Percentiles rank a stretch among this genome's conserved stretches.
Conservation (phyloP, 2,888 invertebrate species). For the Spilarctia lutea region DNA sequence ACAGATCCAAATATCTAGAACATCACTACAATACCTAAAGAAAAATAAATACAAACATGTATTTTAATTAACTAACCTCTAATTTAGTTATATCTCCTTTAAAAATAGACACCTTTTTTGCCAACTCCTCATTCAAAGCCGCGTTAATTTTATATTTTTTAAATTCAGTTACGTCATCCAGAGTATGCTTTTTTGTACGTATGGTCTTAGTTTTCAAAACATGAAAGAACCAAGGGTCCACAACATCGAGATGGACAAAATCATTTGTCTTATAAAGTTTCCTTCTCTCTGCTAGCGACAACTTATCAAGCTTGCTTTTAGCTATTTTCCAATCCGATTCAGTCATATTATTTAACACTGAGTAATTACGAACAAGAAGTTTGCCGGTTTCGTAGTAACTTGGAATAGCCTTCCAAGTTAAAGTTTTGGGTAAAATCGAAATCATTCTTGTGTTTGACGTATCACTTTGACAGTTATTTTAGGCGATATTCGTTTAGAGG, state of each 20-base stretch:
- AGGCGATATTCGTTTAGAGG: conserved; percentile 23
- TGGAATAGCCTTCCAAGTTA: conserved; percentile 34
- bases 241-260: conserved; percentile 69
- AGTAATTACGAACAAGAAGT: conserved; percentile 46
- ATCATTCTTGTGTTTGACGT: not conserved
- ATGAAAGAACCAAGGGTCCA: conserved; percentile 87
- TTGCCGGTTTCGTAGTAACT: conserved; percentile 22
- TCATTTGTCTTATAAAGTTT: conserved; percentile 77
- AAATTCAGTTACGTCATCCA: conserved; percentile 72
- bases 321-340: conserved; percentile 78
- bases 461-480: conserved; percentile 12
- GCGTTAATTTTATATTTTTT: conserved; percentile 67
- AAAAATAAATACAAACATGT: not conserved
- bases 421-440: conserved; percentile 24
- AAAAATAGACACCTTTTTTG: conserved; percentile 89
- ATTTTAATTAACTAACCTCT: conserved; percentile 80
- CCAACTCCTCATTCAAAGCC: conserved; percentile 75
- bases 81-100: conserved; percentile 94
- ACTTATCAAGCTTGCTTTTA: conserved; percentile 82
- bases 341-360: conserved; percentile 71
- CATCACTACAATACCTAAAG: too few relatives aligned
- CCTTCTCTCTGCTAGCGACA: conserved; percentile 85
- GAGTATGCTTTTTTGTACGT: conserved; percentile 68
- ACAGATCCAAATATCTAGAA: too few relatives aligned
- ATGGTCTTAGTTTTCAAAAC: conserved; percentile 70